These are phyloP conservation scores for Labeo rohita DNA, from an alignment of 2,113 vertebrate species.

Conservation along the genomic window DNA sequence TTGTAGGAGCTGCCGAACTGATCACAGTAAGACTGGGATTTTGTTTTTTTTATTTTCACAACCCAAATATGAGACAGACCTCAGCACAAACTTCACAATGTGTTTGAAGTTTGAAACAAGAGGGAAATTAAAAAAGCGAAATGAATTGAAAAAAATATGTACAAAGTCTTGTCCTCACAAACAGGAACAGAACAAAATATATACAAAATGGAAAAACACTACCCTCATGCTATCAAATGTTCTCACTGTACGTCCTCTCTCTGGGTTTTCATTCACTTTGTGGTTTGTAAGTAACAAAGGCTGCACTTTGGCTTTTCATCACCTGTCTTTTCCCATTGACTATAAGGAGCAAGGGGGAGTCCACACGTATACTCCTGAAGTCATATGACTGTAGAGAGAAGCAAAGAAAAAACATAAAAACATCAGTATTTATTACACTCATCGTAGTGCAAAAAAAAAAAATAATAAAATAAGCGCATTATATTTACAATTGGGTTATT, in stretches of 20 bases:
- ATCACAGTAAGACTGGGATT: not conserved
- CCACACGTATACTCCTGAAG: slow-evolving; percentile 87
- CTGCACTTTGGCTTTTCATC: slow-evolving; percentile 80
- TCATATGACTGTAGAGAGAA: slow-evolving; percentile 69
- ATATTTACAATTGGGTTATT: not conserved
- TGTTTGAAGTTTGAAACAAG: too few species aligned
- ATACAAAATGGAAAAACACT: slow-evolving; percentile 55
- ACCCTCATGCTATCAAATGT: slow-evolving; percentile 10
- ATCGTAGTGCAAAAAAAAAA: not conserved
- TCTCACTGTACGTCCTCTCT: slow-evolving; percentile 9
- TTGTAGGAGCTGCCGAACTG: not conserved
- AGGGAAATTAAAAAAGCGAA: slow-evolving; percentile 53
- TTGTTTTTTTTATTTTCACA: slow-evolving; percentile 49
- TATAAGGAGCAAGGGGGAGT: slow-evolving; percentile 84
- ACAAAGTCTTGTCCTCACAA: slow-evolving; percentile 56
- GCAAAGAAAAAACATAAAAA: not conserved
- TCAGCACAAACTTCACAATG: slow-evolving; percentile 39
- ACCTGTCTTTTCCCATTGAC: slow-evolving; percentile 90
- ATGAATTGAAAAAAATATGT: slow-evolving; percentile 67
- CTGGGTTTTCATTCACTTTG: slow-evolving; percentile 78
- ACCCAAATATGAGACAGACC: slow-evolving; percentile 28
- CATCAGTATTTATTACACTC: not conserved
- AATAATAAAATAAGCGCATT: not conserved
- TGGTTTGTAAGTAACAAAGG: slow-evolving; percentile 81
- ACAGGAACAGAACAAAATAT: slow-evolving; percentile 54